These are phyloP conservation scores for Drosophila nebulosa DNA, from an alignment of 1,140 invertebrate genomes.

Conservation along the genomic window DNA sequence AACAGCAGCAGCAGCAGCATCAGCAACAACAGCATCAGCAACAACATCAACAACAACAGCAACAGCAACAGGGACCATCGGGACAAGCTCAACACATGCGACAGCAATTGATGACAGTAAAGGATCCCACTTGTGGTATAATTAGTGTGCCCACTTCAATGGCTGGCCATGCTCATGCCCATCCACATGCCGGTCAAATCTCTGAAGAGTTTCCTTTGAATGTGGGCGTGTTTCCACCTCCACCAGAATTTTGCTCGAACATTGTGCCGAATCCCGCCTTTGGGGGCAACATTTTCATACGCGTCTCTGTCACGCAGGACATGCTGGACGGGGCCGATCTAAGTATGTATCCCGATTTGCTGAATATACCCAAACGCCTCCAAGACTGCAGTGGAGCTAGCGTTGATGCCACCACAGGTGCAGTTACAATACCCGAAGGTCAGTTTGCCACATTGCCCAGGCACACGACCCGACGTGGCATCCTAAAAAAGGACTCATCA, in stretches of 20 bases:
- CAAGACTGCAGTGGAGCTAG: slow-evolving; percentile 79
- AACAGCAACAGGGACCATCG: slow-evolving; percentile 9
- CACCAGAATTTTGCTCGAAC: slow-evolving; percentile 85
- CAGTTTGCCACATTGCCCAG: slow-evolving; percentile 85
- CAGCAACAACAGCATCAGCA: slow-evolving; percentile 51
- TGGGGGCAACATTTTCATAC: slow-evolving; percentile 87
- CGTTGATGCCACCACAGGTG: slow-evolving; percentile 51
- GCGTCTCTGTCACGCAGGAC: slow-evolving; percentile 87
- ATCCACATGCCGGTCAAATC: slow-evolving; percentile 53
- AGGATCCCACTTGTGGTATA: slow-evolving; percentile 70
- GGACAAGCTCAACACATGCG: slow-evolving; percentile 37
- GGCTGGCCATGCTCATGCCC: slow-evolving; percentile 50
- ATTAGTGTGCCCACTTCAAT: slow-evolving; percentile 77
- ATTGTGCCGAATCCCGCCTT: slow-evolving; percentile 83
- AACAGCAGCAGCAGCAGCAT: slow-evolving; percentile 22
- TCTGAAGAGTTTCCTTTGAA: slow-evolving; percentile 79
- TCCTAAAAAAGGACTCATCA: slow-evolving; percentile 74
- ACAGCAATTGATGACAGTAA: slow-evolving; percentile 71
- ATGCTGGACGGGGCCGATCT: slow-evolving; percentile 82
- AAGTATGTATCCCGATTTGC: slow-evolving; percentile 88
- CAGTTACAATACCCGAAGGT: slow-evolving; percentile 38
- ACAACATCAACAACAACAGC: slow-evolving; percentile 57
- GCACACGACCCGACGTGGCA: slow-evolving; percentile 69
- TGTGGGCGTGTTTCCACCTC: slow-evolving; percentile 84
- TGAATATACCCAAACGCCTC: slow-evolving; percentile 86